Conservation (phyloP, 2,797 vertebrate genomes). For the Cheracebus regulus region DNA sequence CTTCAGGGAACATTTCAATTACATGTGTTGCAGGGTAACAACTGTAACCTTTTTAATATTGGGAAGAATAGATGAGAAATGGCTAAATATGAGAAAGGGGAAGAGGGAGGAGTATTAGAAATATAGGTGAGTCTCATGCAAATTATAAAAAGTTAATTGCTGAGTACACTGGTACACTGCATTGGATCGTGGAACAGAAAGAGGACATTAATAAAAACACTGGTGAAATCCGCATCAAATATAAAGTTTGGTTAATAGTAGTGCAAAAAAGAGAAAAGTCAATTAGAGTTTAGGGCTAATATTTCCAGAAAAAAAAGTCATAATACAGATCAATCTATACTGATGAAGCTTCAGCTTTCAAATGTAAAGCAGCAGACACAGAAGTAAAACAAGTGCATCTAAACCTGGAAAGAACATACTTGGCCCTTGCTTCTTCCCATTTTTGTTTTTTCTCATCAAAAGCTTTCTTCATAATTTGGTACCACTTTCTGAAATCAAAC, state of each 20-base stretch:
- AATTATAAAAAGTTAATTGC: background rate
- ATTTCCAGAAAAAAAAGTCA: background rate
- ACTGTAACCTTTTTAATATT: background rate
- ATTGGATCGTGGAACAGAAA: background rate
- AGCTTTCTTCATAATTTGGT: conserved; percentile 82
- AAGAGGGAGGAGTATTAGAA: background rate
- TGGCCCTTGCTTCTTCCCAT: conserved; percentile 84
- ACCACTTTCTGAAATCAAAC: conserved; percentile 88
- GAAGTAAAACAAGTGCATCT: background rate
- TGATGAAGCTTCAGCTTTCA: background rate
- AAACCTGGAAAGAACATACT: conserved; percentile 75
- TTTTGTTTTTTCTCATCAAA: conserved; percentile 82
- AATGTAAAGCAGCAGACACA: background rate
- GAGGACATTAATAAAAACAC: background rate
- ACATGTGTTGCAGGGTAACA: background rate
- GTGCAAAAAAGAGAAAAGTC: background rate
- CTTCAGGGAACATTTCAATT: background rate
- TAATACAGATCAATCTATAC: background rate
- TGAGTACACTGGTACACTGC: background rate
- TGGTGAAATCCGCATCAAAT: background rate
- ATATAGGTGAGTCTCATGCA: background rate
- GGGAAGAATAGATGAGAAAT: background rate
- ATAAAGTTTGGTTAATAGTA: background rate
- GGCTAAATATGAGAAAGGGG: background rate
- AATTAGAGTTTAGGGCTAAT: background rate